Conservation (phyloP, 2,113 vertebrate genomes). For the Gobius niger region DNA sequence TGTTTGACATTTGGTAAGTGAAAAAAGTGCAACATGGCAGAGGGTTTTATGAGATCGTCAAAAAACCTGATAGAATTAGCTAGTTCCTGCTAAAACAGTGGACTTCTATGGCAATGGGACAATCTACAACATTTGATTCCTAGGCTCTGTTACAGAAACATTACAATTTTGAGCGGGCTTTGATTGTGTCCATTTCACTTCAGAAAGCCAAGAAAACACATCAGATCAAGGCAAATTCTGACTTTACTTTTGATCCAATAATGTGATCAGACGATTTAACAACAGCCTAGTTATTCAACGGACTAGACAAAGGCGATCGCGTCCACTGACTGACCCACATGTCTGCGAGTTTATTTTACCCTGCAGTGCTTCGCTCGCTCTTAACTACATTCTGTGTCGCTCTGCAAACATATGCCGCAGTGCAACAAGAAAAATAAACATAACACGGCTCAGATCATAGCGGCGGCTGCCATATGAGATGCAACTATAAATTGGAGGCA, state of each 20-base stretch:
- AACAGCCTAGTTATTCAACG: neutral
- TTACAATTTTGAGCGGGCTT: too few species aligned
- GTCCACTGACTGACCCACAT: slow-evolving; percentile 24
- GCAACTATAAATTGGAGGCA: slow-evolving; percentile 1
- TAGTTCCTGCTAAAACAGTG: too few species aligned
- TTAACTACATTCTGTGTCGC: slow-evolving; percentile 57
- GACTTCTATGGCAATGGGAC: too few species aligned
- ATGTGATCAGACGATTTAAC: neutral
- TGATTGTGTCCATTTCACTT: too few species aligned
- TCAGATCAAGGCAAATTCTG: too few species aligned
- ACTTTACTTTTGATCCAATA: neutral
- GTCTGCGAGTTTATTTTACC: slow-evolving; percentile 57
- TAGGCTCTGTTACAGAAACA: too few species aligned
- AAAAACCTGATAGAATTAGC: too few species aligned
- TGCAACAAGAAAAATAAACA: slow-evolving; percentile 28
- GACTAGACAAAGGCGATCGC: neutral
- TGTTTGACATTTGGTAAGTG: too few species aligned
- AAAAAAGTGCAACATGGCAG: too few species aligned
- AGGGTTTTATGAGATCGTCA: too few species aligned
- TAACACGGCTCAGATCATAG: slow-evolving; percentile 24
- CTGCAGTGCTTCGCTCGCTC: slow-evolving; percentile 43
- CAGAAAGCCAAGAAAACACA: too few species aligned
- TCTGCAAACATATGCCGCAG: slow-evolving; percentile 46
- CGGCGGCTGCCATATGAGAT: neutral
- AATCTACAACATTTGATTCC: too few species aligned